Evolutionary conservation across 1,140 invertebrate genomes (phyloP), one percentile per base, ranked within the genome.

Genomic region (Drosophila nigromelanica): DNA sequence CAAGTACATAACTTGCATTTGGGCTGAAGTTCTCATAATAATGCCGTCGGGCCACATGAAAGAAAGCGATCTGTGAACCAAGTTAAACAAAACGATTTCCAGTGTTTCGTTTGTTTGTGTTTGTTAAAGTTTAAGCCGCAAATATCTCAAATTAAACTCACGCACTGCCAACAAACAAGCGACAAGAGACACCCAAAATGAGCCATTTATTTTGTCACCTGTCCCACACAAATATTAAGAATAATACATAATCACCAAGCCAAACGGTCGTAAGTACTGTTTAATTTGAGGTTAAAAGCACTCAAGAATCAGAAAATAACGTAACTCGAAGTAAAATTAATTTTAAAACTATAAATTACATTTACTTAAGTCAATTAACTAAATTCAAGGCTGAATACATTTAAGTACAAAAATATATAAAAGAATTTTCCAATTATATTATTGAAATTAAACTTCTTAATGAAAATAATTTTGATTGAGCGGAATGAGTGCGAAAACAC

Each of bases 131-230:
- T 76, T 69, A 51, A 76, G 54, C 67, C 62, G 56, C 58, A 85
- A 85, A 85, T 74, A 81, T 61, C 62, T 76, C 73, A 89, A 89
- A 87, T 89, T 82, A 79, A 87, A 87, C 79, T 78, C 78, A 81
- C 80, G 75, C 75, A 87, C 51, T 51, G 61, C 45, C 64, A 39
- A 62, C 48, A 62, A 15, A 62, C 33, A 62, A 48, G 15, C 42
- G 27, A 48, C 42, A 66, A 48, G 54, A 48, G 63, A 56, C 68
- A 56, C 35, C 37, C 14, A 75, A 74, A 73, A 64, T 66, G 74
- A 73, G 81, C 78, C 82, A 87, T 87, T 86, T 86, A 86, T 87
- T 86, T 81, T 86, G 81, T 86, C 81, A 86, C 81, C 78, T 86
- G 78, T 52, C 72, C 75, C 50, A 58, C 30, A 24, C 67, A 85